phyloP scores from a whole-genome alignment of 2,888 invertebrate species.

The Deilephila porcellus region DNA sequence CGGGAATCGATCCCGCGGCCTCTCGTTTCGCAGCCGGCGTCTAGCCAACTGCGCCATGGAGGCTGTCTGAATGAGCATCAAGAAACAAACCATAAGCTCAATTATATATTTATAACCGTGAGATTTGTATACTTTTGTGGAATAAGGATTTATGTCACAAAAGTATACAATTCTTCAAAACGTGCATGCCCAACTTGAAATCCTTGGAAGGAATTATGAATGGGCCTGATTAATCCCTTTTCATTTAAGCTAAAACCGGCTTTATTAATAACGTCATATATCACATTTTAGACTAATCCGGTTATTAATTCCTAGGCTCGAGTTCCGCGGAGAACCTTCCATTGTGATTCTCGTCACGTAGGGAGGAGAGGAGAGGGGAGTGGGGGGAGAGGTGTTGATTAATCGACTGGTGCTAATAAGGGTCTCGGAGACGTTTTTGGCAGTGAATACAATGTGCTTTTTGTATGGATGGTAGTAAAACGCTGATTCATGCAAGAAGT shows the following conservation, averaged over 20 bases:
- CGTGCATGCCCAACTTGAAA: not conserved
- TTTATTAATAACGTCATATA: conserved; percentile 16
- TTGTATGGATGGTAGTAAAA: conserved; percentile 6
- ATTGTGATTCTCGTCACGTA: conserved; percentile 26
- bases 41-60: too few relatives aligned
- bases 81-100: too few relatives aligned
- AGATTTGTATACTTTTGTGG: too few relatives aligned
- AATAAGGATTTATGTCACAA: too few relatives aligned
- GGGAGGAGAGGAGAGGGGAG: not conserved
- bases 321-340: not conserved
- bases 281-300: conserved; percentile 20
- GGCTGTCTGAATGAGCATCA: too few relatives aligned
- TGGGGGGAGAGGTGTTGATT: conserved; percentile 8
- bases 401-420: conserved; percentile 23
- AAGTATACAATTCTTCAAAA: not conserved
- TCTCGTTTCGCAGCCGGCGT: too few relatives aligned
- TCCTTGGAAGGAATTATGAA: not conserved
- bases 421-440: conserved; percentile 5
- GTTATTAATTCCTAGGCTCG: conserved; percentile 18
- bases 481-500: not conserved
- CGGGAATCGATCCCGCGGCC: too few relatives aligned
- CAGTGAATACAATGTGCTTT: conserved; percentile 16
- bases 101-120: too few relatives aligned
- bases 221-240: conserved; percentile 11
- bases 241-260: conserved; percentile 11